Evolutionary conservation across 2,113 vertebrate genomes (phyloP).

Genomic region (Odocoileus virginianus): DNA sequence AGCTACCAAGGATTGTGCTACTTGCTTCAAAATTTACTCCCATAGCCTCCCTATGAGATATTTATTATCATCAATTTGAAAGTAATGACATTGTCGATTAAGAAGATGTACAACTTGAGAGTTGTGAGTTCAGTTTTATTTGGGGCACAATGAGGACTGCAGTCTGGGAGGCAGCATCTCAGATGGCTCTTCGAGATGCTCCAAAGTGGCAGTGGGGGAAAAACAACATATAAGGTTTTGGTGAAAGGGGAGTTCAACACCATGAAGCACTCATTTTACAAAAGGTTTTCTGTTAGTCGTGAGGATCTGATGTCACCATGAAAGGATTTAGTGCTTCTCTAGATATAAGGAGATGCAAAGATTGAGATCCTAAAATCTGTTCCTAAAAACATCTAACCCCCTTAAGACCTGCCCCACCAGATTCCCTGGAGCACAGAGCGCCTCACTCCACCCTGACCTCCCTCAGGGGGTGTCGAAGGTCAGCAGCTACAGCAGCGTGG

Average conservation of each 20-base stretch:
- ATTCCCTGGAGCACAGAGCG: not conserved
- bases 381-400: not conserved
- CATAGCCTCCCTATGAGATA: not conserved
- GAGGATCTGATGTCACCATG: not conserved
- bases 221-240: not conserved
- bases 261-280: not conserved
- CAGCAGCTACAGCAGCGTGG: accelerated
- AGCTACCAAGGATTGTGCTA: not conserved
- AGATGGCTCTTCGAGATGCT: not conserved
- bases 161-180: not conserved
- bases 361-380: not conserved
- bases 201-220: not conserved
- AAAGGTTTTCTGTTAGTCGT: not conserved
- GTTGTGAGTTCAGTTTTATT: not conserved
- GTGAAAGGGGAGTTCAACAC: not conserved
- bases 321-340: not conserved
- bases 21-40: not conserved
- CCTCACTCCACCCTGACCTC: not conserved
- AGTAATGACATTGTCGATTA: not conserved
- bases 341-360: not conserved
- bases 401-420: not conserved
- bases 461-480: not conserved
- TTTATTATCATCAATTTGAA: not conserved
- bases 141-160: not conserved
- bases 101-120: not conserved